Base-by-base conservation (phyloP, 2,113 vertebrate genomes). In the Boleophthalmus pectinirostris region DNA sequence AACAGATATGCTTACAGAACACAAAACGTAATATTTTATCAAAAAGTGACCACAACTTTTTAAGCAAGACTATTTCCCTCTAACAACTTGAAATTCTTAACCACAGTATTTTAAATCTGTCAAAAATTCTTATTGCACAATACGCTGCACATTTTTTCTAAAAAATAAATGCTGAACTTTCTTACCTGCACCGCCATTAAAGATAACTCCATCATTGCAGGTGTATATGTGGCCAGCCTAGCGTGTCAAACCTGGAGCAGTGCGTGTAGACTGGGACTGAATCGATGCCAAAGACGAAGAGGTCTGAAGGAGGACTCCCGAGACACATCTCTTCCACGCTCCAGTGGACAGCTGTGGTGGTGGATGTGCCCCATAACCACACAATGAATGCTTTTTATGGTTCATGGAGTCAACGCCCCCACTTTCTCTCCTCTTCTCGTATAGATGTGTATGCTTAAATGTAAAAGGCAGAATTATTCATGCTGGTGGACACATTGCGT, bases 101-200 rank as follows among this genome's bases (percentile, higher is more conserved):
- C 3, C 15, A 16, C 38, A 8, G 1, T 16, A 49, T 49, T 49
- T 49, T 18, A 16, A 16, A 49, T 49, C 16, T 4, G 14, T 47
- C 46, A 15, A 15, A 47, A 47, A 49, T 2, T 49, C 15, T 18
- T 18, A 18, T 18, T 56, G 53, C 23, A 25, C 56, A 14, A 23
- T 23, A 23, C 12, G 23, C 12, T 57, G 3, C 18, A 33, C 12
- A 38, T 2, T 9, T 64, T 43, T 29, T 29, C n/a, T n/a, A n/a
- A n/a, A 38, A 43, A 43, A 43, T 43, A 43, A 43, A 43, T 43
- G 38, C 10, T 10, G 9, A 43, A 43, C 38, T 43, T 51, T 14
- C 85, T 87, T 83, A 92, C 90, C 89, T 90, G 85, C 29, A 82
- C 78, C 66, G 88, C 79, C 85, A 89, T 87, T 60, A 91, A 72